These are phyloP conservation scores for Pegoplata infirma DNA, from an alignment of 2,888 invertebrate species.

Conservation along the genomic window DNA sequence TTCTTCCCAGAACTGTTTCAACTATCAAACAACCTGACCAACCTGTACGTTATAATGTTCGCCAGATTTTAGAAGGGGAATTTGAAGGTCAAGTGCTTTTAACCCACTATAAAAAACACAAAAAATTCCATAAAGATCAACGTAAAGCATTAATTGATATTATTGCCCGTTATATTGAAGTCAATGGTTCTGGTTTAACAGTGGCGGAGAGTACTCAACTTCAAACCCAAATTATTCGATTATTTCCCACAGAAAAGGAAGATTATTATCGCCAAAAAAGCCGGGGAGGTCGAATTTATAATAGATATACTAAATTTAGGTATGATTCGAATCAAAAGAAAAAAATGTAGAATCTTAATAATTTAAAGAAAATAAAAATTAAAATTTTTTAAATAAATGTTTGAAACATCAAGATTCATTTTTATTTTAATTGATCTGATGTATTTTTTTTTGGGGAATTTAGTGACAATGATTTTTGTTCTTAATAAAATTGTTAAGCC, in stretches of 20 bases:
- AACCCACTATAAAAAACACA: constrained; percentile 50
- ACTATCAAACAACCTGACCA: too few relatives aligned
- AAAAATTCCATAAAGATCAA: constrained; percentile 51
- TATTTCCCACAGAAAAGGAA: constrained; percentile 52
- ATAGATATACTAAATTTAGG: constrained; percentile 55
- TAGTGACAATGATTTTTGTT: too few relatives aligned
- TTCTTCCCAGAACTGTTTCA: too few relatives aligned
- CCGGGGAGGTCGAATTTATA: constrained; percentile 52
- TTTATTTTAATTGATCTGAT: too few relatives aligned
- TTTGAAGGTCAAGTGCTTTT: constrained; percentile 49
- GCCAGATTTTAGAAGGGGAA: constrained; percentile 37
- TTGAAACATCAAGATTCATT: not conserved
- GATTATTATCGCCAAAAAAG: constrained; percentile 56
- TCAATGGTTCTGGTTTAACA: constrained; percentile 20
- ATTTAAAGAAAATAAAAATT: too few relatives aligned
- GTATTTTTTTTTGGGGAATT: too few relatives aligned
- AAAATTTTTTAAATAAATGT: too few relatives aligned
- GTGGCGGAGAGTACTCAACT: constrained; percentile 44
- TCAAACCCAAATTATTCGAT: constrained; percentile 47
- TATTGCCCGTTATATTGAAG: constrained; percentile 54
- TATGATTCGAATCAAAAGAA: constrained; percentile 37
- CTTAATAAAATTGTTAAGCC: too few relatives aligned
- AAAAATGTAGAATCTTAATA: constrained; percentile 54
- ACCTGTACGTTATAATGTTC: constrained; percentile 39
- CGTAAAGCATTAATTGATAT: constrained; percentile 46